phyloP scores from a whole-genome alignment of 2,888 invertebrate genomes.

The Melanostoma scalare region DNA sequence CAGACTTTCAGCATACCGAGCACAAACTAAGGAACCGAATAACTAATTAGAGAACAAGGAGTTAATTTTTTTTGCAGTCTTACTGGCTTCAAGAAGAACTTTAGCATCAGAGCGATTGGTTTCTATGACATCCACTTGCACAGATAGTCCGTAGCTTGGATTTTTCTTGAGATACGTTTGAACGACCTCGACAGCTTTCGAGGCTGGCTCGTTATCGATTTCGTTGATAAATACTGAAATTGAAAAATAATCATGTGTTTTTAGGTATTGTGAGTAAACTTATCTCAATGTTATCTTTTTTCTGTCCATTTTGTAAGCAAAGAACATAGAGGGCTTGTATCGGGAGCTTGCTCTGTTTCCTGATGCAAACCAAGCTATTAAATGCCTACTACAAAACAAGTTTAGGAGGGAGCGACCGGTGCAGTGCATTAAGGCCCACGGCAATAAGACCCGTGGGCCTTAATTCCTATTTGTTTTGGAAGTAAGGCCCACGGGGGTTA shows the following conservation, averaged over 20 bases:
- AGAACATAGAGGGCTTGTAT: no score
- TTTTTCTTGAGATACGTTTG: constrained; percentile 88
- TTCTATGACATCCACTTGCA: constrained; percentile 84
- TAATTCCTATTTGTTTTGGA: no score
- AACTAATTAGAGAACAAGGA: background rate
- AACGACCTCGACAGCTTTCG: constrained; percentile 88
- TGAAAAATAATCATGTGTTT: background rate
- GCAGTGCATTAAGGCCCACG: no score
- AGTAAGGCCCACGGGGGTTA: no score
- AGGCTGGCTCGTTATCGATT: constrained; percentile 87
- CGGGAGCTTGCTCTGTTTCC: no score
- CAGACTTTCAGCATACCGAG: constrained; percentile 87
- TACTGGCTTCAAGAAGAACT: constrained; percentile 87
- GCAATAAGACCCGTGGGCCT: no score
- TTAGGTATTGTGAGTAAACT: background rate
- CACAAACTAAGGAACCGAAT: constrained; percentile 85
- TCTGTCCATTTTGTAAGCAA: no score
- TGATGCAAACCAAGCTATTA: no score
- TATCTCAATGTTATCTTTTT: background rate
- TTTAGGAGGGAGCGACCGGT: no score
- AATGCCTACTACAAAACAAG: no score
- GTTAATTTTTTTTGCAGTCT: constrained; percentile 73
- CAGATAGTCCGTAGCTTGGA: constrained; percentile 85
- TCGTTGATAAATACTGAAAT: constrained; percentile 88
- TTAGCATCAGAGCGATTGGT: constrained; percentile 89